Evolutionary conservation across 2,888 invertebrate genomes (phyloP).

Genomic region (Lasioglossum lativentre): DNA sequence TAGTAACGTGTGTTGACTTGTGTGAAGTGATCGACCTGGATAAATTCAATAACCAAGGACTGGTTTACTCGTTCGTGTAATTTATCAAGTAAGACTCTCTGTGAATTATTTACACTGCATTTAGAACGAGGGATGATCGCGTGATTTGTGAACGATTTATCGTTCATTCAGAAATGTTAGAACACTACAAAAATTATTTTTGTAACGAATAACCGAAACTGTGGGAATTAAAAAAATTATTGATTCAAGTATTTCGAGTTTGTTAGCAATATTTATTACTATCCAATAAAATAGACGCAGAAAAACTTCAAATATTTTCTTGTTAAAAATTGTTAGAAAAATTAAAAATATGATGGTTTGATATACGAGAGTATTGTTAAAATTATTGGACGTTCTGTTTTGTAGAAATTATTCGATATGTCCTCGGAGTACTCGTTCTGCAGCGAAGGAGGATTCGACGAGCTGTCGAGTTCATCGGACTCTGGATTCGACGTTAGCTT

Average conservation of each 20-base stretch:
- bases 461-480: conserved; percentile 88
- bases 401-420: conserved; percentile 73
- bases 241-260: too few relatives aligned
- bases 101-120: not conserved
- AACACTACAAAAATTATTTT: too few relatives aligned
- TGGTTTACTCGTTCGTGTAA: not conserved
- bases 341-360: not conserved
- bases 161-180: not conserved
- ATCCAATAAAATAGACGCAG: too few relatives aligned
- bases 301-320: not conserved
- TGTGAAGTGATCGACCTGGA: conserved; percentile 35
- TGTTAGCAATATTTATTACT: too few relatives aligned
- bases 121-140: not conserved
- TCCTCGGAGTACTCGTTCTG: conserved; percentile 83
- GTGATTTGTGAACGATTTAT: too few relatives aligned
- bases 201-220: too few relatives aligned
- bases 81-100: conserved; percentile 24
- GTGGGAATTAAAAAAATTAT: too few relatives aligned
- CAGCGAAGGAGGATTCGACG: conserved; percentile 83
- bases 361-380: not conserved
- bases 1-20: not conserved
- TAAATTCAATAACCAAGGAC: not conserved
- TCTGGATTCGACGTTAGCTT: conserved; percentile 92
- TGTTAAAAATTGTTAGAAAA: not conserved
- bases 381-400: conserved; percentile 19